Percentiles rank a stretch among this genome's conserved stretches.
phyloP scores from a whole-genome alignment of 2,888 invertebrate species.

The Spisula solida region DNA sequence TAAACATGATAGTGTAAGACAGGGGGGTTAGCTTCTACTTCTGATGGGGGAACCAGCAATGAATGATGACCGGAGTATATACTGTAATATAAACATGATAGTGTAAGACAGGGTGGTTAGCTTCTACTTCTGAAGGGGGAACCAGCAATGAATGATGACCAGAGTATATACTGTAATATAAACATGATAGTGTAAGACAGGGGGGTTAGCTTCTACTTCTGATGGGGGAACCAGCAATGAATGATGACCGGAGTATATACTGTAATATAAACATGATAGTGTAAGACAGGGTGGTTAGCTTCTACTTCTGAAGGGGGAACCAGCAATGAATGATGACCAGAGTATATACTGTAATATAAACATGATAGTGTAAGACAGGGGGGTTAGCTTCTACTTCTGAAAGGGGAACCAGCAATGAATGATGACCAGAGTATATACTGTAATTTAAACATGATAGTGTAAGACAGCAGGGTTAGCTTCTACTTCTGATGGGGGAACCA shows the following conservation, averaged over 20 bases:
- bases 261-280: conserved; percentile 90
- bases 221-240: conserved; percentile 99
- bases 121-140: conserved; percentile 99
- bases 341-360: conserved; percentile 94
- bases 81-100: conserved; percentile 90
- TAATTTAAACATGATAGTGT: conserved; percentile 90
- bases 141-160: conserved; percentile 99
- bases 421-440: conserved; percentile 99
- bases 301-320: conserved; percentile 99
- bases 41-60: conserved; percentile 98
- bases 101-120: conserved; percentile 98
- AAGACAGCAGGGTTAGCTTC: conserved; percentile 98
- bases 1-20: conserved; percentile 94
- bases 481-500: conserved; percentile 99
- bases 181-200: conserved; percentile 95
- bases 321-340: conserved; percentile 99
- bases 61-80: conserved; percentile 99
- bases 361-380: conserved; percentile 96
- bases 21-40: conserved; percentile 98
- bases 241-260: conserved; percentile 99
- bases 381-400: conserved; percentile 99
- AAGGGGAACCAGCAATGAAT: conserved; percentile 99
- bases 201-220: conserved; percentile 99
- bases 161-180: conserved; percentile 95
- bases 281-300: conserved; percentile 98